A percentile compares a stretch with the other conserved stretches of the same genome.
phyloP scores from a whole-genome alignment of 2,797 vertebrate species.

The Lates japonicus region DNA sequence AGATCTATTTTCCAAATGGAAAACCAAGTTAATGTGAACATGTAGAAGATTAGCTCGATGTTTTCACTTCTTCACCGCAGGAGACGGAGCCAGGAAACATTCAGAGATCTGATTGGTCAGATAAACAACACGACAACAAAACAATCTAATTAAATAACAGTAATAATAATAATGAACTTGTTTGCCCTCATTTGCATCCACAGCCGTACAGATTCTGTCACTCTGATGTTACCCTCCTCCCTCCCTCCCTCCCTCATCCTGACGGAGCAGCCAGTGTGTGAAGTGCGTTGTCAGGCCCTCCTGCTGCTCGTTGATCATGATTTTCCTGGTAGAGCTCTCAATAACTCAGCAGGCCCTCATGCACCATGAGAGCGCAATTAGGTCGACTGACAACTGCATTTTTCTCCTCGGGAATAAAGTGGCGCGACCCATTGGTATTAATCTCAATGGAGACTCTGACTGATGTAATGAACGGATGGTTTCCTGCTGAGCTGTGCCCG shows the following conservation, averaged over 20 bases:
- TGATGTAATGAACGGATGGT: constrained; percentile 60
- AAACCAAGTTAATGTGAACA: not conserved
- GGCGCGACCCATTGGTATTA: constrained; percentile 62
- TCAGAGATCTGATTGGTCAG: not conserved
- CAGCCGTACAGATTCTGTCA: not conserved
- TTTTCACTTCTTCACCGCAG: not conserved
- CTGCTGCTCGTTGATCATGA: constrained; percentile 77
- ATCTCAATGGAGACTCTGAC: constrained; percentile 69
- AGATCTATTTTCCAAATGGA: not conserved
- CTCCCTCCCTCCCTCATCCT: constrained; percentile 6
- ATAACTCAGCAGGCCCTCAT: constrained; percentile 78
- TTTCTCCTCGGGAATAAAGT: constrained; percentile 74
- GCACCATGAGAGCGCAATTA: constrained; percentile 79
- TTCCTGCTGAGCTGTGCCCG: constrained; percentile 40
- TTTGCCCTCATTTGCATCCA: constrained; percentile 21
- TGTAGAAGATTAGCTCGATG: not conserved
- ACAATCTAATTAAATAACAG: not conserved
- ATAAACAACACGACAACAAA: not conserved
- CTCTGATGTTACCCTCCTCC: not conserved
- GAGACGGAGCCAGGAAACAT: not conserved
- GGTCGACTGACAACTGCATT: constrained; percentile 77
- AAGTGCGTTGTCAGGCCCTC: constrained; percentile 65
- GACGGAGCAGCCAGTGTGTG: constrained; percentile 44
- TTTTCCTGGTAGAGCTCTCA: constrained; percentile 67
- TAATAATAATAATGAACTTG: not conserved